Evolutionary conservation across 92 coral and sea anemone genomes (phyloP), one percentile per base, ranked within the genome.

Genomic region (Siderastrea siderea): DNA sequence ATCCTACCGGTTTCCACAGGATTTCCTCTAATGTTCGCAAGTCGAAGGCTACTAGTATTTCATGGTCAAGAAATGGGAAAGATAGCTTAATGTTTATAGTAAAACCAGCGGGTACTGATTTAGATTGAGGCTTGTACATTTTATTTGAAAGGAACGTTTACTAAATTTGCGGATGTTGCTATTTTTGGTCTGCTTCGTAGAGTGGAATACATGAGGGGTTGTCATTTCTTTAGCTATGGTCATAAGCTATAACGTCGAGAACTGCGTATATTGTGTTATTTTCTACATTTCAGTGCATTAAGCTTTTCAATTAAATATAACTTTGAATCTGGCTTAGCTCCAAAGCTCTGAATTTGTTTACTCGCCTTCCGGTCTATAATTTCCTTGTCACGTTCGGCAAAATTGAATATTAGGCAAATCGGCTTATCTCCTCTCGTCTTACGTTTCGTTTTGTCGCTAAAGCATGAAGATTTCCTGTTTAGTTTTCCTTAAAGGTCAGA

Each of bases 101-200:
- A 38, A 8, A 58, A 57, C 60, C 26, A 49, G 45, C 60, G 38
- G 7, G 44, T 4, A 12, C 16, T 64, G 6, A 16, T 1, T n/a
- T 64, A 64, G 44, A 11, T 60, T 11, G 7, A 19, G 68, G 43
- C 15, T 52, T 19, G 44, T 19, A 47, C 52, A 58, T 57, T 67
- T 47, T 13, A 66, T 66, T 80, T 50, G 14, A 54, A 68, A 53
- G 52, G 53, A 54, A 52, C 15, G 72, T n/a, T 79, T 48, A 38
- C 52, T 79, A 4, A 65, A 47, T 62, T 50, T 79, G 58, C 61
- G 59, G 73, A 79, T 62, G 54, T 47, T 51, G 84, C 84, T 3
- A 66, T 80, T 15, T 13, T 67, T 46, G 71, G 51, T 54, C 80
- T n/a, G 69, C 45, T 78, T 60, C 46, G 8, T 15, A n/a, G 49